A percentile compares a stretch with the other conserved stretches of the same genome.
phyloP scores from a whole-genome alignment of 2,888 invertebrate species.

The Sylvicola fuscatus region DNA sequence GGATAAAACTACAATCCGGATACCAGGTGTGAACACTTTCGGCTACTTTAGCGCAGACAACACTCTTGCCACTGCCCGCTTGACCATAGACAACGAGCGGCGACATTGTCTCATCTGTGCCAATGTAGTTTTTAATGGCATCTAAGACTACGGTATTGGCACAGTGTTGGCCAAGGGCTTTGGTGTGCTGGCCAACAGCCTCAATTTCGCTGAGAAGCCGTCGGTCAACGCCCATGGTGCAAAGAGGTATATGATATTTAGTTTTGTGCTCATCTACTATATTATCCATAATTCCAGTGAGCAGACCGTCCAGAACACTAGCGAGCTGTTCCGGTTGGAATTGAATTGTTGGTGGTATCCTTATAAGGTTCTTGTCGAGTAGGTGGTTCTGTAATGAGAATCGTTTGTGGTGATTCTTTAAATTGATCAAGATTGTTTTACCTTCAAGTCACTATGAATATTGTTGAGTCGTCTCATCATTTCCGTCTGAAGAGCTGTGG shows the following conservation, averaged over 20 bases:
- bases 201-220: constrained; percentile 45
- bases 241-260: constrained; percentile 33
- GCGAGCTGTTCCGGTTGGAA: constrained; percentile 21
- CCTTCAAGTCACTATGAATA: constrained; percentile 52
- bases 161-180: constrained; percentile 41
- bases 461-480: constrained; percentile 44
- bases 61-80: constrained; percentile 69
- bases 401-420: neutral
- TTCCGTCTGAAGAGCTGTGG: constrained; percentile 38
- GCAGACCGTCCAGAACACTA: constrained; percentile 41
- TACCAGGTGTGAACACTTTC: constrained; percentile 40
- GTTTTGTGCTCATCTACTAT: constrained; percentile 45
- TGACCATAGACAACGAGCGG: constrained; percentile 58
- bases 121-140: constrained; percentile 24
- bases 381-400: constrained; percentile 38
- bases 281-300: constrained; percentile 44
- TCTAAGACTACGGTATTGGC: constrained; percentile 22
- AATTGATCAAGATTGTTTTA: constrained; percentile 12
- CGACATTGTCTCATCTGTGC: constrained; percentile 33
- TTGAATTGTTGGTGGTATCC: constrained; percentile 26
- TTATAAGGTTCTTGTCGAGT: constrained; percentile 50
- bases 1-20: constrained; percentile 34
- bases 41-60: constrained; percentile 51
- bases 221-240: constrained; percentile 50
- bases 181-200: constrained; percentile 46